These are phyloP conservation scores for Amphiprion ocellaris DNA, from an alignment of 2,113 vertebrate genomes.

Conservation along the genomic window DNA sequence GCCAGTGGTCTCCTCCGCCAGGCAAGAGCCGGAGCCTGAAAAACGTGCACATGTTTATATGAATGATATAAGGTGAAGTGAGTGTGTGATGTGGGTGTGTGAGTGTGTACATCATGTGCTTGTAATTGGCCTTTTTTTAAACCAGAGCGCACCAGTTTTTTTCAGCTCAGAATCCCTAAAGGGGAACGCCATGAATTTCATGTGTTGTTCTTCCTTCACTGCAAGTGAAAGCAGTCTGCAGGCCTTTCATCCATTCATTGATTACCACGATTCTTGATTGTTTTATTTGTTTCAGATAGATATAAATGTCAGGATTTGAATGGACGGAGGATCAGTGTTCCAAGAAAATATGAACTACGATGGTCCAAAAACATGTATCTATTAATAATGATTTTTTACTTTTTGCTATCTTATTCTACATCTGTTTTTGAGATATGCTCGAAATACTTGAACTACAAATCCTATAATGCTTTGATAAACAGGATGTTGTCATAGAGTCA, in stretches of 20 bases:
- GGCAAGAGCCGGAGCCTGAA: conserved; percentile 32
- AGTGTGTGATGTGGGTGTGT: conserved; percentile 45
- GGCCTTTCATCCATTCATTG: not conserved
- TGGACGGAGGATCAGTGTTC: too few relatives aligned
- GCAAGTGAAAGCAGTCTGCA: not conserved
- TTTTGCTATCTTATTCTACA: too few relatives aligned
- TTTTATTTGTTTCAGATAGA: too few relatives aligned
- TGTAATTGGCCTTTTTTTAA: conserved; percentile 15
- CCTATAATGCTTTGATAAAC: too few relatives aligned
- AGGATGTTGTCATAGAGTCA: too few relatives aligned
- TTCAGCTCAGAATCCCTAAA: not conserved
- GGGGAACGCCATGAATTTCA: not conserved
- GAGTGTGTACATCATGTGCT: conserved; percentile 24
- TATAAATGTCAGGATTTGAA: too few relatives aligned
- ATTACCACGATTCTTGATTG: not conserved
- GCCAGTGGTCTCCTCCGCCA: conserved; percentile 54
- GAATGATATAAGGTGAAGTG: conserved; percentile 58
- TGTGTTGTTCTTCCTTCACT: not conserved
- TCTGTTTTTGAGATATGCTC: too few relatives aligned
- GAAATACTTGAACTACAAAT: too few relatives aligned
- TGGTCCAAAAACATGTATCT: too few relatives aligned
- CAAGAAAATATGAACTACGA: too few relatives aligned
- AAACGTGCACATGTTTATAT: conserved; percentile 57
- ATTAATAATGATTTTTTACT: too few relatives aligned
- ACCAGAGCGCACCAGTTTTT: not conserved